Conservation (phyloP, 1,140 invertebrate species). For the Eriocheir sinensis region DNA sequence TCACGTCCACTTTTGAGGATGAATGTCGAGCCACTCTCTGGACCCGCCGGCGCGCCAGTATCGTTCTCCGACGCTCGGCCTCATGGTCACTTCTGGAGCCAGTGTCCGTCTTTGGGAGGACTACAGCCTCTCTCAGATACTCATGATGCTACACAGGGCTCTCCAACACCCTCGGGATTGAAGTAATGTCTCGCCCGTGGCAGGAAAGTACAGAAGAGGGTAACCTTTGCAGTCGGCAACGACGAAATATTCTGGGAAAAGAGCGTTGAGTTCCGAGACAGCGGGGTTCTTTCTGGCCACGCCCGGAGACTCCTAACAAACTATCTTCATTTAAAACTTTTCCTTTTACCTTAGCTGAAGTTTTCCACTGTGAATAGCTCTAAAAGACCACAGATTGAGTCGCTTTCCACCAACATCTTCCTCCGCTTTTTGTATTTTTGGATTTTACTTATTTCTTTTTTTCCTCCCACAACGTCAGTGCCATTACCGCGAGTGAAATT, state of each 20-base stretch:
- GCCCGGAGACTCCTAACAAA: slow-evolving; percentile 72
- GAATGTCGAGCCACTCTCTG: slow-evolving; percentile 58
- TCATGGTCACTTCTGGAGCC: not conserved
- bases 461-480: slow-evolving; percentile 15
- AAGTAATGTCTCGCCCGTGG: not conserved
- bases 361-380: slow-evolving; percentile 74
- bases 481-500: slow-evolving; percentile 62
- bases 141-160: not conserved
- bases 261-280: not conserved
- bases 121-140: not conserved
- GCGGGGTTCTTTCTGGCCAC: slow-evolving; percentile 40
- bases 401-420: slow-evolving; percentile 75
- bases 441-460: slow-evolving; percentile 49
- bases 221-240: not conserved
- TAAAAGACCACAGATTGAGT: slow-evolving; percentile 77
- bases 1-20: slow-evolving; percentile 77
- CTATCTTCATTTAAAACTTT: slow-evolving; percentile 77
- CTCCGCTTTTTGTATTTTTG: slow-evolving; percentile 59
- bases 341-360: slow-evolving; percentile 76
- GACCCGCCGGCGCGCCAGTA: not conserved
- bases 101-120: not conserved
- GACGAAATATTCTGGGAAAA: slow-evolving; percentile 62
- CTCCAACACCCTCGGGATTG: not conserved
- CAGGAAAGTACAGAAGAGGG: not conserved
- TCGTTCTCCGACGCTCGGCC: not conserved